Evolutionary conservation across 2,797 vertebrate species (phyloP), one percentile per base, ranked within the genome.

Genomic region (Telmatherina bonti): DNA sequence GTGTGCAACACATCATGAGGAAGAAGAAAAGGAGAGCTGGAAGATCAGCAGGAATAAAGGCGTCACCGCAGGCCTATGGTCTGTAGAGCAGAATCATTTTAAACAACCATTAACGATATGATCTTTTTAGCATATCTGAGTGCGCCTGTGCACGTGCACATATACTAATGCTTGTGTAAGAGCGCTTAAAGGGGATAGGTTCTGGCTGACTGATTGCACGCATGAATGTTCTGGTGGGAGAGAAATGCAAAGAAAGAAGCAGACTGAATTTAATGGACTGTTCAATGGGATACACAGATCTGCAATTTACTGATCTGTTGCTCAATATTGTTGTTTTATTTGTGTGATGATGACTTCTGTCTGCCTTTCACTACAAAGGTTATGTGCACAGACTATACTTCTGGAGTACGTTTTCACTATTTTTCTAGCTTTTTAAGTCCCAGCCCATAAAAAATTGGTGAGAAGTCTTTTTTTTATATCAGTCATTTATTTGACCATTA

Each of bases 31-130:
- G 58, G 67, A 69, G 71, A 83, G 72, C 29, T 66, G 67, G 78
- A 81, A 84, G 67, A 79, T 77, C 60, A 59, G 70, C 43, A 15
- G 2, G 5, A 72, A 80, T 75, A 68, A 76, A 61, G 74, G 71
- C 71, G 31, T 63, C 74, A 36, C 60, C 63, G 61, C 60, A 73
- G 74, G 60, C 70, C 75, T 80, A 72, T 60, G 70, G 74, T 75
- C 67, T 65, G 75, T 64, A 70, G 54, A 79, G 62, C 72, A 68
- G 62, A 72, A 47, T 54, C 1, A 71, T 59, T 68, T 65, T 56
- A 75, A 80, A 67, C 61, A 31, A 57, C 35, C 72, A 56, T 61
- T 69, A 61, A 49, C 85, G 75, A 63, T 67, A 71, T 70, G 49
- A 45, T 26, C 52, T 68, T 45, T 20, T 45, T 45, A 45, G 41